These are phyloP conservation scores for Cygnus atratus DNA, from an alignment of 2,113 vertebrate species.

Conservation along the genomic window DNA sequence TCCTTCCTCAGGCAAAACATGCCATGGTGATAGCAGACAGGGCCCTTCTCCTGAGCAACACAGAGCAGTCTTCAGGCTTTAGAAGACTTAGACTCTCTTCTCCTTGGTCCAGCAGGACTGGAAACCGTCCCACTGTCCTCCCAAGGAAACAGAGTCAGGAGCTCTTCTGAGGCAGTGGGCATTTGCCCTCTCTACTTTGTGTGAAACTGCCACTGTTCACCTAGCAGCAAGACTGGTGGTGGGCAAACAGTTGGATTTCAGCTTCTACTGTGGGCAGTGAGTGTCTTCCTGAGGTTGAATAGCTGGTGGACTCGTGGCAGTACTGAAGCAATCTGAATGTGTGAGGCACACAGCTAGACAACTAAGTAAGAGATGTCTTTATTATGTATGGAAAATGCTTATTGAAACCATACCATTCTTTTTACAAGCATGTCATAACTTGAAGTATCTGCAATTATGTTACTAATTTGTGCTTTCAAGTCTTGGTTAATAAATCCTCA, in stretches of 20 bases:
- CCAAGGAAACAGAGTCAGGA: not conserved
- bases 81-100: not conserved
- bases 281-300: not conserved
- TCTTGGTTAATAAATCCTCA: not conserved
- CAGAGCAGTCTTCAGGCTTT: not conserved
- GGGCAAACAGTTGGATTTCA: not conserved
- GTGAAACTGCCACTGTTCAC: not conserved
- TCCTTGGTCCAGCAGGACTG: not conserved
- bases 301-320: not conserved
- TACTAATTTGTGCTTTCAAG: not conserved
- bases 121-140: not conserved
- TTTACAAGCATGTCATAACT: not conserved
- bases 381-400: not conserved
- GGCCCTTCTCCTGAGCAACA: not conserved
- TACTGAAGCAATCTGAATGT: not conserved
- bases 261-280: not conserved
- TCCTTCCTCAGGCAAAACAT: not conserved
- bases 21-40: fast-evolving
- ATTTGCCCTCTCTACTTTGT: not conserved
- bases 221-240: fast-evolving
- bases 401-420: not conserved
- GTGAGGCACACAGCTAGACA: not conserved
- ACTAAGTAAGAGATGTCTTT: not conserved
- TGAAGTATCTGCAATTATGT: not conserved
- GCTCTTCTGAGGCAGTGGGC: not conserved